Base-by-base conservation (phyloP, 2,797 vertebrate species). In the Artibeus lituratus region DNA sequence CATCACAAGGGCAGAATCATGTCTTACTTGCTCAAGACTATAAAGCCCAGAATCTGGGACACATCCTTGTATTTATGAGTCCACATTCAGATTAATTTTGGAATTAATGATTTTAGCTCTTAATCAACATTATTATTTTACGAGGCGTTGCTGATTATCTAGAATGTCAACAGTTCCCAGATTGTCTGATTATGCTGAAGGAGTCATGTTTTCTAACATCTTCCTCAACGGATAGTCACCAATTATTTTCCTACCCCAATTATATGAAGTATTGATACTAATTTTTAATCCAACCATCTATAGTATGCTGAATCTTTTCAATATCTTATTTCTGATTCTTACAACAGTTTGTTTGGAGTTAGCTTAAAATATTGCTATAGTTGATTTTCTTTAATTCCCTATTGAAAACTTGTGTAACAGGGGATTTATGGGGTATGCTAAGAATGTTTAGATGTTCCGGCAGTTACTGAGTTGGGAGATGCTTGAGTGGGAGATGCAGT, bases 381-480 rank as follows among this genome's bases (percentile, higher is more conserved):
- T 84, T 81, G 90, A 37, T 93, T 91, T 97, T 80, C 70, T 96
- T 74, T 16, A 92, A 93, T 76, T 96, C 35, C 47, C 76, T 70
- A 35, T 47, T 82, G 91, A 92, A 92, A 92, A 96, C 73, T 78
- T 67, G 7, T 89, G 32, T 94, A 69, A 57, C 89, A 47, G 72
- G 91, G 81, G 93, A 82, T 96, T 96, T 95, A 53, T 95, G n/a
- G 85, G 93, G 95, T 62, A 96, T 96, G 82, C 77, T 85, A 92
- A 82, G 95, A 96, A 96, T 95, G 86, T 86, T 95, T 78, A 90
- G 47, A 32, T 92, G 77, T 82, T 94, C 92, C 49, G 86, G 78
- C 59, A 88, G 42, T 95, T 88, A 95, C 73, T 78, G 80, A 74
- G 62, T 78, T 94, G 77, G 85, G 96, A 96, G 81, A 65, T 94